Conservation (phyloP, 2,888 invertebrate species). For the Drosophila mimetica region DNA sequence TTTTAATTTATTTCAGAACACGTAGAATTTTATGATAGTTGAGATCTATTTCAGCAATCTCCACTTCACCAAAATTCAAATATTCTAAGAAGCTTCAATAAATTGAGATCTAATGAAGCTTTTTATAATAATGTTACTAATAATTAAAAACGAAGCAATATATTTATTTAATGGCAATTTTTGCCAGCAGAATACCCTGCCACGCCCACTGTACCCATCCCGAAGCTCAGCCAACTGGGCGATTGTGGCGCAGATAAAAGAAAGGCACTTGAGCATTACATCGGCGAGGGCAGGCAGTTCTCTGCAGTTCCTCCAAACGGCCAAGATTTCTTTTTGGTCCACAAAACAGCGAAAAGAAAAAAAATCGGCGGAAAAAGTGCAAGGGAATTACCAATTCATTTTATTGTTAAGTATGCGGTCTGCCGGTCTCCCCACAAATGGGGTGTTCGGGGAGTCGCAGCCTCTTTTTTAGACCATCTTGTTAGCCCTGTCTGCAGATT, state of each 20-base stretch:
- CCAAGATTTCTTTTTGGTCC: constrained; percentile 39
- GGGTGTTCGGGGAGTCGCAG: constrained; percentile 24
- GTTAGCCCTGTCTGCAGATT: constrained; percentile 58
- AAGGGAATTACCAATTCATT: constrained; percentile 78
- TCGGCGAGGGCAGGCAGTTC: constrained; percentile 43
- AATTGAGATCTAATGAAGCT: too few species aligned
- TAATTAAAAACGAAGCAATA: too few species aligned
- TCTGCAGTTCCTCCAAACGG: constrained; percentile 6
- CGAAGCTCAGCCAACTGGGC: constrained; percentile 23
- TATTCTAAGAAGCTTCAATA: too few species aligned
- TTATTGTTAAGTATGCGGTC: constrained; percentile 75
- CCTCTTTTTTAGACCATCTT: constrained; percentile 56
- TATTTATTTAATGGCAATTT: too few species aligned
- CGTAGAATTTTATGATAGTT: too few species aligned
- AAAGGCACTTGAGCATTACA: constrained; percentile 79
- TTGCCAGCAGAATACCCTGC: not conserved
- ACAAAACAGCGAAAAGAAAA: constrained; percentile 18
- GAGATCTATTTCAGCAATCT: too few species aligned
- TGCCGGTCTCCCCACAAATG: constrained; percentile 20
- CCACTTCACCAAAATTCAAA: too few species aligned
- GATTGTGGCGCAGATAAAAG: constrained; percentile 78
- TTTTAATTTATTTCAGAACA: too few species aligned
- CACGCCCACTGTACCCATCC: constrained; percentile 6
- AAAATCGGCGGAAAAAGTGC: constrained; percentile 63
- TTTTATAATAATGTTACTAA: too few species aligned